Conservation (phyloP, 2,888 invertebrate species). For the Platypus cylindrus region DNA sequence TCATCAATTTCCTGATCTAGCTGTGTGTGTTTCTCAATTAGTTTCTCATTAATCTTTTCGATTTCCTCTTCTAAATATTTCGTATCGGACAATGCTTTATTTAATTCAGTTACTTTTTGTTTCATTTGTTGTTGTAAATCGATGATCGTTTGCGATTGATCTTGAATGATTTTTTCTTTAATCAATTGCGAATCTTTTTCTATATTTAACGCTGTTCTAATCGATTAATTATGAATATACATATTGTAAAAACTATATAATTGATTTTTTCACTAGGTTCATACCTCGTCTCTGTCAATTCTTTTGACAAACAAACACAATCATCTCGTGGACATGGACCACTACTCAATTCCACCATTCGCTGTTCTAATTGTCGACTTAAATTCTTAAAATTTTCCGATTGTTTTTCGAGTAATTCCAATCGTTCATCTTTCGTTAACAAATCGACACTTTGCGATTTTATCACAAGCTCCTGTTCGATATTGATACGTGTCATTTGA, state of each 20-base stretch:
- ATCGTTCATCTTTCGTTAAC: slow-evolving; percentile 18
- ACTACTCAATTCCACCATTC: slow-evolving; percentile 16
- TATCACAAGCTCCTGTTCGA: slow-evolving; percentile 20
- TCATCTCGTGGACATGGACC: slow-evolving; percentile 18
- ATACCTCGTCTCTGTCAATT: slow-evolving; percentile 18
- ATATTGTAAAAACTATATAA: neutral
- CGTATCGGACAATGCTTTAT: slow-evolving; percentile 15
- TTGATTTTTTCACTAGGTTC: neutral
- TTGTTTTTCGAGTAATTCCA: slow-evolving; percentile 17
- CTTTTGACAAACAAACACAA: slow-evolving; percentile 14
- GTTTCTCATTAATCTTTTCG: slow-evolving; percentile 16
- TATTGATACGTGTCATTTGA: slow-evolving; percentile 21
- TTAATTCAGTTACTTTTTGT: slow-evolving; percentile 18
- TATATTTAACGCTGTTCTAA: slow-evolving; percentile 16
- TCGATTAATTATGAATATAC: too few species aligned
- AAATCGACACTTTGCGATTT: slow-evolving; percentile 19
- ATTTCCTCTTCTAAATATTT: slow-evolving; percentile 18
- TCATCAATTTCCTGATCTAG: slow-evolving; percentile 18
- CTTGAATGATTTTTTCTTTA: slow-evolving; percentile 23
- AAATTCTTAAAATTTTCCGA: slow-evolving; percentile 17
- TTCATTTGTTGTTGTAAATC: slow-evolving; percentile 18
- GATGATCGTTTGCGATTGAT: slow-evolving; percentile 20
- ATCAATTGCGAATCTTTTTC: slow-evolving; percentile 20
- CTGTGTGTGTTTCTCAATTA: slow-evolving; percentile 17
- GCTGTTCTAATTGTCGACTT: slow-evolving; percentile 16